Evolutionary conservation across 2,797 vertebrate species (phyloP), one percentile per base, ranked within the genome.

Genomic region (Myotis vivesi): DNA sequence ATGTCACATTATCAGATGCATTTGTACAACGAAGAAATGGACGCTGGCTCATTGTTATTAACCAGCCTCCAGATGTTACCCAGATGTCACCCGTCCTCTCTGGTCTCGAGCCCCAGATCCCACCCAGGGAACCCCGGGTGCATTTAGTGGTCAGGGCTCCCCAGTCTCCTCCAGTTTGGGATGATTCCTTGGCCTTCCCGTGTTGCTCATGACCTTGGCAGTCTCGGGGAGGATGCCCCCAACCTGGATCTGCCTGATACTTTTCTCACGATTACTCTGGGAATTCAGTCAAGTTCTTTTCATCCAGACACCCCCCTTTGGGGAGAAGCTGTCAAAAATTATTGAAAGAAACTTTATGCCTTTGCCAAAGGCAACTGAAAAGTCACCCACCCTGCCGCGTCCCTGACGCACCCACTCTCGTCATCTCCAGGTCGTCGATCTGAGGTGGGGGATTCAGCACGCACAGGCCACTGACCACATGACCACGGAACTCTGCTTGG

Each of bases 401-500:
- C 36, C 28, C 73, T 64, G 36, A 93, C 72, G 9, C 66, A 49
- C 30, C 44, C 30, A 13, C 0, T 0, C 53, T 91, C 90, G 0
- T 64, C 19, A 62, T 23, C 85, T 62, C 36, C 75, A 98, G 98
- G 98, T 98, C 3, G 98, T 98, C 30, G 98, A 98, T 93, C 98
- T 98, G 95, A 97, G 97, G 89, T 99, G 98, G 98, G 99, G 99
- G 10, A 75, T 99, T 25, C 96, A 79, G 28, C 96, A 97, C 69
- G 23, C 93, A 0, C 59, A 97, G 3, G 97, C 95, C 36, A 95
- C 97, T 44, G 98, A 98, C 71, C 98, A 98, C 53, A 95, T 98
- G 92, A 98, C 96, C 64, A 94, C 95, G 0, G 98, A 99, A 51
- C 92, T 99, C 85, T 98, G 98, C 95, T 96, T 99, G 95, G 97